phyloP scores from a whole-genome alignment of 2,888 invertebrate genomes.

The Steromphala cineraria region DNA sequence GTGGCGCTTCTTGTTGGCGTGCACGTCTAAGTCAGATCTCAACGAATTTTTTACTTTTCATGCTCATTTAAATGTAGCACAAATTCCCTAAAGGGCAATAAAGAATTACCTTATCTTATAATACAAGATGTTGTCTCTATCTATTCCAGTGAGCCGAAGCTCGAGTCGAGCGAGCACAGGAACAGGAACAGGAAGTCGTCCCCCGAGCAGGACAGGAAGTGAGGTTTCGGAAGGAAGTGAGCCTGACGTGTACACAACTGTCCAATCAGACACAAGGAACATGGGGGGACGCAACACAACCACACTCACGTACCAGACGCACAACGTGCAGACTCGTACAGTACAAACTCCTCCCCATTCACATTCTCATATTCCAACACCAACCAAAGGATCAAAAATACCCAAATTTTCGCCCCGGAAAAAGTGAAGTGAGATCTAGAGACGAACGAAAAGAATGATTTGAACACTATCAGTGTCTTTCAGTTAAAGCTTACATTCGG shows the following conservation, averaged over 20 bases:
- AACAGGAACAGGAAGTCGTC: slow-evolving; percentile 81
- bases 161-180: slow-evolving; percentile 87
- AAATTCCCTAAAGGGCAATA: too few relatives aligned
- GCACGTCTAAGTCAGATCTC: too few relatives aligned
- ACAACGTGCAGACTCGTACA: slow-evolving; percentile 62
- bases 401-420: slow-evolving; percentile 61
- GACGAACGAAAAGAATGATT: neutral
- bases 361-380: slow-evolving; percentile 40
- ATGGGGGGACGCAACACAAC: slow-evolving; percentile 69
- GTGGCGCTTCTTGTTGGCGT: neutral
- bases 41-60: too few relatives aligned
- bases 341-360: slow-evolving; percentile 41
- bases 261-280: slow-evolving; percentile 66
- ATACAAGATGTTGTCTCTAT: neutral
- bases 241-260: slow-evolving; percentile 71
- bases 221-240: slow-evolving; percentile 77
- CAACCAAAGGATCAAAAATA: slow-evolving; percentile 64
- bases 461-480: slow-evolving; percentile 11
- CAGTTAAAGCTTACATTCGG: neutral
- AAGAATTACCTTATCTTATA: neutral
- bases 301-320: slow-evolving; percentile 72
- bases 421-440: slow-evolving; percentile 22
- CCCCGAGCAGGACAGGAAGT: slow-evolving; percentile 94
- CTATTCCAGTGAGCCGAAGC: slow-evolving; percentile 55
- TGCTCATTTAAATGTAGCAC: too few relatives aligned